Conservation (phyloP, 2,797 vertebrate genomes). For the Cuculus canorus region DNA sequence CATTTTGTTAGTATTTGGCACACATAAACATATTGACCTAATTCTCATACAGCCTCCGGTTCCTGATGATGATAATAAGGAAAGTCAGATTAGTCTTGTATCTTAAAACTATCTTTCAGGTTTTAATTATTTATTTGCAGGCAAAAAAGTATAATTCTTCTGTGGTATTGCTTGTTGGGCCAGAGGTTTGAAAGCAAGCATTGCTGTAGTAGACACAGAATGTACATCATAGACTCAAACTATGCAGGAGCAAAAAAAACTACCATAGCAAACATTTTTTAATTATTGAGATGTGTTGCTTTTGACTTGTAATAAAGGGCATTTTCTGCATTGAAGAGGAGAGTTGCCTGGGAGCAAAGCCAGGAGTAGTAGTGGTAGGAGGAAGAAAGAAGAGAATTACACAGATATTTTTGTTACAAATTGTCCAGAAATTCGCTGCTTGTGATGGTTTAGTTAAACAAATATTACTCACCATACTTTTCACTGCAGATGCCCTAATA, state of each 20-base stretch:
- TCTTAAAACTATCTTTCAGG: neutral
- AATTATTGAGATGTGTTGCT: neutral
- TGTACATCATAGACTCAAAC: neutral
- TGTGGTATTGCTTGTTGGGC: neutral
- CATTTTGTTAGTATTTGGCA: neutral
- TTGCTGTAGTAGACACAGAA: neutral
- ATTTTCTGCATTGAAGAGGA: neutral
- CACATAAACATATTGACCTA: neutral
- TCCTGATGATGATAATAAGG: neutral
- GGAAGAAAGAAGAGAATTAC: neutral
- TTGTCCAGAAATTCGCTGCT: conserved; percentile 18
- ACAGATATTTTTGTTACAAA: conserved; percentile 26
- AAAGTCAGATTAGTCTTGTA: neutral
- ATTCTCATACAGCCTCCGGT: neutral
- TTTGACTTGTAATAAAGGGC: neutral
- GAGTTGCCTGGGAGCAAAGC: conserved; percentile 26
- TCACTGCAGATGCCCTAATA: neutral
- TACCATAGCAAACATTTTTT: neutral
- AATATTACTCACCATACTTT: neutral
- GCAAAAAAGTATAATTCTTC: neutral
- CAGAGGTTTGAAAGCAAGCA: neutral
- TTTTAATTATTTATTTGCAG: neutral
- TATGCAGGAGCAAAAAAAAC: neutral
- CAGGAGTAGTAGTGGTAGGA: neutral
- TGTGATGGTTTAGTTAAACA: neutral